Base-by-base conservation (phyloP, 2,888 invertebrate species). In the Tetragonisca angustula region DNA sequence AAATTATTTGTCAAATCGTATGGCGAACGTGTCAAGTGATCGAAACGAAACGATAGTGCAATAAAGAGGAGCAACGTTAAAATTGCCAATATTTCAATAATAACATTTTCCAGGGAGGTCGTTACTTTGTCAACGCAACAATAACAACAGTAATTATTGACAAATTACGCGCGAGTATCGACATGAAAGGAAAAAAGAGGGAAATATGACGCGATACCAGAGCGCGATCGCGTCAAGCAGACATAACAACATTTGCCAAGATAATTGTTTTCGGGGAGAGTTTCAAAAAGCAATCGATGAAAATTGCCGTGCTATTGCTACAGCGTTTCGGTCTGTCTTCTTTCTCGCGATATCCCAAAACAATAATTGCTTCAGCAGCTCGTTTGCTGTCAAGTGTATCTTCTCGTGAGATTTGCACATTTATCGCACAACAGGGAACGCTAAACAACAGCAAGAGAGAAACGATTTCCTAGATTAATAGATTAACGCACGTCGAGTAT, bases 341-440 rank as follows among this genome's bases (percentile, higher is more conserved):
- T 50, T 76, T 49, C 32, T 71, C 62, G 64, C 61, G 81, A 86
- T 79, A 79, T 81, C 76, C 73, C 72, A 54, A n/a, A 19, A 73
- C 79, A 79, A 83, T 86, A 88, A 88, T 88, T 88, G 77, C 81
- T 65, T 65, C 75, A 56, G 67, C 54, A 80, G 61, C 71, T 79
- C 75, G 70, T 86, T 84, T 70, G 50, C 76, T 32, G 84, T 43
- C n/a, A 64, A 59, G 21, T 27, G 64, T 75, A 67, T 67, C 78
- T 50, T 82, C 54, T 83, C 70, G 54, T 54, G 78, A 83, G 76
- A 79, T 83, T 85, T 79, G 71, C 52, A 59, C 81, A 83, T 75
- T 76, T 74, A 81, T 81, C 65, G n/a, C 54, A 50, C 67, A 76
- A 68, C 62, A 21, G 64, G 77, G 73, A 50, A 54, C 62, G n/a